phyloP scores from a whole-genome alignment of 2,113 vertebrate species.

The Coracopsis vasa region DNA sequence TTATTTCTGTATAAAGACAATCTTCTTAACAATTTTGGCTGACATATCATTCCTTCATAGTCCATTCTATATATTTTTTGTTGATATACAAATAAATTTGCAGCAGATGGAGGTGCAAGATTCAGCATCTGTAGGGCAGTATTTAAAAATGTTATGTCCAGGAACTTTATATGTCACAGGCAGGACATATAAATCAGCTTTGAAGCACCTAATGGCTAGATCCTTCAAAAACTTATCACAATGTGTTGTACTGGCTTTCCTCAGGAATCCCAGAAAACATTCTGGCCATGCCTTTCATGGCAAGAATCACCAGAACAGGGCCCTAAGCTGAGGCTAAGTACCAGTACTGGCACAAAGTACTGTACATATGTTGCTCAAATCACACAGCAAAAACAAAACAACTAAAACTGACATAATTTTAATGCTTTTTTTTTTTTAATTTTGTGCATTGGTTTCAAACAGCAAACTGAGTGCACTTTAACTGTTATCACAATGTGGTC shows the following conservation, averaged over 20 bases:
- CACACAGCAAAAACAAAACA: slow-evolving; percentile 67
- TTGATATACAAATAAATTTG: slow-evolving; percentile 42
- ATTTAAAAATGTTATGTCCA: slow-evolving; percentile 10
- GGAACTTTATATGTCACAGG: neutral
- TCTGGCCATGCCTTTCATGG: neutral
- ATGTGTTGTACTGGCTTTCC: neutral
- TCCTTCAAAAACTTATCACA: neutral
- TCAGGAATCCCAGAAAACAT: neutral
- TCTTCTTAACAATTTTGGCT: neutral
- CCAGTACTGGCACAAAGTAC: slow-evolving; percentile 30
- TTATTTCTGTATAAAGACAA: neutral
- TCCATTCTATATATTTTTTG: neutral
- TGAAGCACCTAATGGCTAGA: neutral
- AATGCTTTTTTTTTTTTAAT: slow-evolving; percentile 77
- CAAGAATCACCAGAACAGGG: neutral
- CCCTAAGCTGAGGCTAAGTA: slow-evolving; percentile 3
- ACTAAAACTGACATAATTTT: slow-evolving; percentile 75
- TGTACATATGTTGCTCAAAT: slow-evolving; percentile 12
- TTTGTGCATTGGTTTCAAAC: slow-evolving; percentile 94
- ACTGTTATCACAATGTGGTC: slow-evolving; percentile 93
- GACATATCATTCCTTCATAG: slow-evolving; percentile 1
- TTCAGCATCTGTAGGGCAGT: neutral
- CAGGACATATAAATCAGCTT: neutral
- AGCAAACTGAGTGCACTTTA: slow-evolving; percentile 94
- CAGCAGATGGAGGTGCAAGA: neutral